phyloP scores from a whole-genome alignment of 2,888 invertebrate species.

The Stenodema calcarata region DNA sequence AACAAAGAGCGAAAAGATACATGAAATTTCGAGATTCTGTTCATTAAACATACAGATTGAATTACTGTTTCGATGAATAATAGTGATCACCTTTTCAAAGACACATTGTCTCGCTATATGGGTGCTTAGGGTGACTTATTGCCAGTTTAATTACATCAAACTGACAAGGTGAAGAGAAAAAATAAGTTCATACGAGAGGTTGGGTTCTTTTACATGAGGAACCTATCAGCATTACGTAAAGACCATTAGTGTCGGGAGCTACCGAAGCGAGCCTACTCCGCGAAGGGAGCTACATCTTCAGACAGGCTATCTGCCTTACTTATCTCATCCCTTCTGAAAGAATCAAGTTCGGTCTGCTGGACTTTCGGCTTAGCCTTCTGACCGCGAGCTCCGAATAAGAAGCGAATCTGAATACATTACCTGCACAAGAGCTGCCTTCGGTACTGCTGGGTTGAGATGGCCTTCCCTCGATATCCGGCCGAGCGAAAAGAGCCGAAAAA shows the following conservation, averaged over 20 bases:
- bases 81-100: too few relatives aligned
- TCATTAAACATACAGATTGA: too few relatives aligned
- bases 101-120: not conserved
- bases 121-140: not conserved
- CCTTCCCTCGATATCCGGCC: not conserved
- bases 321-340: conserved; percentile 34
- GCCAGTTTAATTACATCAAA: not conserved
- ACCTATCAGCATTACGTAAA: conserved; percentile 29
- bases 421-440: not conserved
- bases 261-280: not conserved
- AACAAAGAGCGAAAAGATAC: too few relatives aligned
- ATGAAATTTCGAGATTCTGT: too few relatives aligned
- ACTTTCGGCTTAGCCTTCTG: conserved; percentile 39
- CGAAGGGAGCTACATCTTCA: not conserved
- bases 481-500: not conserved
- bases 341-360: conserved; percentile 38
- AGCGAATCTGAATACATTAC: conserved; percentile 38
- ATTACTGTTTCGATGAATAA: too few relatives aligned
- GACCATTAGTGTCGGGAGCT: conserved; percentile 22
- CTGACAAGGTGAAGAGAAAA: not conserved
- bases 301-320: conserved; percentile 17
- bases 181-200: not conserved
- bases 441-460: not conserved
- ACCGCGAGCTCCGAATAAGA: conserved; percentile 19
- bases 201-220: not conserved